Conservation (phyloP, 2,113 vertebrate species). For the Tachycineta bicolor region DNA sequence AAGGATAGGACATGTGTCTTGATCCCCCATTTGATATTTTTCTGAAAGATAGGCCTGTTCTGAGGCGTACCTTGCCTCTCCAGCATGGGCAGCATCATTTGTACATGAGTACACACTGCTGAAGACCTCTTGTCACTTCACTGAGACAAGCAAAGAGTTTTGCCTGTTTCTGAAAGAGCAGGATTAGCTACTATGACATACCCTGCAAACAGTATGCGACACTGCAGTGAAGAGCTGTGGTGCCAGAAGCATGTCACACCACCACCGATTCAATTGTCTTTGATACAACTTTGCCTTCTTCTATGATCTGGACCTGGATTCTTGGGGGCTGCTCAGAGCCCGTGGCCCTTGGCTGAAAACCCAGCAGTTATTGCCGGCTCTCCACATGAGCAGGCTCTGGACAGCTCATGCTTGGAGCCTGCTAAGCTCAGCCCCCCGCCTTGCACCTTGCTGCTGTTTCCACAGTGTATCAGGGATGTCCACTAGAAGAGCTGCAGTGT, state of each 20-base stretch:
- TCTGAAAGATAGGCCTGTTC: not conserved
- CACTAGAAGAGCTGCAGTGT: not conserved
- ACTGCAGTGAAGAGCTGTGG: not conserved
- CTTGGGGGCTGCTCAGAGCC: not conserved
- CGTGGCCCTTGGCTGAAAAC: not conserved
- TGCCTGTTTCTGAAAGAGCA: not conserved
- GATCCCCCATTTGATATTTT: not conserved
- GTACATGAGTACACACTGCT: not conserved
- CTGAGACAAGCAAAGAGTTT: not conserved
- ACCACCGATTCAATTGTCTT: not conserved
- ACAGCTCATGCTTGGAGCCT: not conserved
- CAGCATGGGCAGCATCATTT: not conserved
- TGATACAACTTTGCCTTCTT: not conserved
- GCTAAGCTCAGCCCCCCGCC: not conserved
- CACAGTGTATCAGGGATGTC: not conserved
- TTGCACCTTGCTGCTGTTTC: not conserved
- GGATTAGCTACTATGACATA: not conserved
- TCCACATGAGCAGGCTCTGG: rapidly evolving
- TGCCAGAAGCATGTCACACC: not conserved
- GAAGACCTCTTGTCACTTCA: not conserved
- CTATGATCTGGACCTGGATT: not conserved
- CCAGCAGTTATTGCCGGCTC: not conserved
- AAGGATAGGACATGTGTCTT: not conserved
- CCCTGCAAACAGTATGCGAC: not conserved
- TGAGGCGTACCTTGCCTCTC: not conserved